A percentile compares a stretch with the other conserved stretches of the same genome.
phyloP scores from a whole-genome alignment of 2,113 vertebrate species.

The Ciconia maguari region DNA sequence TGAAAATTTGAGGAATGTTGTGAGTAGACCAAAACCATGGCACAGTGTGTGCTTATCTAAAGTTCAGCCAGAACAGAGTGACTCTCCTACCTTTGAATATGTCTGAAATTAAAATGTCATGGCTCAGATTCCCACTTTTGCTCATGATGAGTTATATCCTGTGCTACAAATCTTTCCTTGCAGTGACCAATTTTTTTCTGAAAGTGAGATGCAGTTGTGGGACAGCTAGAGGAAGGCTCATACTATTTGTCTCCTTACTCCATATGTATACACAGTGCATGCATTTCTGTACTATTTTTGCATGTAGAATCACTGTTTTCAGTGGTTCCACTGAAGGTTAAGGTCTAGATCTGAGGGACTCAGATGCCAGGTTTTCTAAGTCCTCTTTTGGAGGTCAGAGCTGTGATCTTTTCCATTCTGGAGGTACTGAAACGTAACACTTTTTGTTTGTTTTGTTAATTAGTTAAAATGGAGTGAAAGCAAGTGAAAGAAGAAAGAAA shows the following conservation, averaged over 20 bases:
- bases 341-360: background rate
- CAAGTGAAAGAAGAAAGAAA: background rate
- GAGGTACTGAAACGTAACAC: background rate
- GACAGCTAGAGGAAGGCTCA: background rate
- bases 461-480: background rate
- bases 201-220: background rate
- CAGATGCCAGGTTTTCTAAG: background rate
- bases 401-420: background rate
- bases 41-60: slow-evolving; percentile 19
- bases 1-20: slow-evolving; percentile 59
- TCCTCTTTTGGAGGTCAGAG: background rate
- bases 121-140: slow-evolving; percentile 13
- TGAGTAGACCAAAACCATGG: background rate
- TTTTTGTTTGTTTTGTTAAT: background rate
- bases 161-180: background rate
- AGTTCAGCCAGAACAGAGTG: slow-evolving; percentile 22
- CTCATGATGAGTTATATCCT: slow-evolving; percentile 4
- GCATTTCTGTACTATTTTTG: background rate
- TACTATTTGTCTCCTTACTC: background rate
- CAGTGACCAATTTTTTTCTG: background rate
- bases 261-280: rapidly evolving
- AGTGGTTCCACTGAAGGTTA: background rate
- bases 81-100: slow-evolving; percentile 1
- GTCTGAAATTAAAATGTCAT: slow-evolving; percentile 15
- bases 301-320: rapidly evolving